Base-by-base conservation (phyloP, 2,797 vertebrate genomes). In the Melanotaenia trifasciata region DNA sequence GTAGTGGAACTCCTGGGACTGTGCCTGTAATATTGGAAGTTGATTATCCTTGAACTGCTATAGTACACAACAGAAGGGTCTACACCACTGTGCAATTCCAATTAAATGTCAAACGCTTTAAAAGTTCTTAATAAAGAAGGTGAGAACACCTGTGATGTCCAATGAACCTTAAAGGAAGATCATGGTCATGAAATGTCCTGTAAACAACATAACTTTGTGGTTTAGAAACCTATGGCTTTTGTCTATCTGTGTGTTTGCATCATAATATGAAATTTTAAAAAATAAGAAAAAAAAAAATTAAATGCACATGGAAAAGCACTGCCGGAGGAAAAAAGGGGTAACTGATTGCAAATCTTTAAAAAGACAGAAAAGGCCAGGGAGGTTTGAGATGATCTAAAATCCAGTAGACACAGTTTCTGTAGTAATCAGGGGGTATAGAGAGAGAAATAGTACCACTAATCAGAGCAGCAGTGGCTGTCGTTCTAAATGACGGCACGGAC, bases 1-100 rank as follows among this genome's bases (percentile, higher is more conserved):
- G 53, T 45, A 47, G 67, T 79, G 66, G 32, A 70, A 81, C 83
- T 83, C 79, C 11, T 3, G 16, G 51, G 54, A 78, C 68, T 24
- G 50, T 62, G 57, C 58, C 58, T 72, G 74, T 81, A 84, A 81
- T 84, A 87, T 57, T 86, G 58, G 70, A 83, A 75, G 64, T 76
- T 84, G 75, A 85, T 84, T 85, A 78, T 67, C 69, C 70, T 76
- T 86, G 71, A 90, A 87, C 66, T 74, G 67, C 26, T 70, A 56
- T 84, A 24, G 24, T 32, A 51, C 60, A 47, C 73, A 67, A 79
- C 32, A 72, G 13, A 81, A 71, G 22, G 30, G 13, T 0, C 32
- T 14, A 40, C 26, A 45, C 0, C 58, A 24, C 47, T 24, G 53
- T 67, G 58, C 33, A 77, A 72, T 63, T 67, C 67, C 35, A 53